A percentile compares a stretch with the other conserved stretches of the same genome.
Evolutionary conservation across 2,113 vertebrate genomes (phyloP).

Genomic region (Crotalus viridis): DNA sequence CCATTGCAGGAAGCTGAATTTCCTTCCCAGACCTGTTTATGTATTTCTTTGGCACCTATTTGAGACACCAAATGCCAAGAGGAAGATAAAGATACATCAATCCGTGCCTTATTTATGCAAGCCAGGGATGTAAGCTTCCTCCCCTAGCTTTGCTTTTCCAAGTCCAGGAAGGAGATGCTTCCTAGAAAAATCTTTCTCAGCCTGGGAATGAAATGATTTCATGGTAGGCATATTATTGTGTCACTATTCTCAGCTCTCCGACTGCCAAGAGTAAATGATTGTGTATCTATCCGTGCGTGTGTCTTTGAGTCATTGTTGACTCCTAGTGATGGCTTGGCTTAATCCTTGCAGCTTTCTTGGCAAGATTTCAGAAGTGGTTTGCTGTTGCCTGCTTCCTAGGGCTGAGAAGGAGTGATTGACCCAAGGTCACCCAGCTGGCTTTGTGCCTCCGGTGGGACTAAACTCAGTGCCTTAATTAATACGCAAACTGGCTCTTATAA

Average conservation of each 20-base stretch:
- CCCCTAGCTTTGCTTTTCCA: conserved; percentile 8
- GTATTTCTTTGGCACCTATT: conserved; percentile 42
- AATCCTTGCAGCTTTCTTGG: not conserved
- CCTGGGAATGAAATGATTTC: conserved; percentile 46
- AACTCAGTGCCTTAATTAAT: not conserved
- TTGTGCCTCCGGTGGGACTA: not conserved
- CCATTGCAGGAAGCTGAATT: conserved; percentile 4
- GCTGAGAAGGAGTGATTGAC: not conserved
- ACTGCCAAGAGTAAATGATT: not conserved
- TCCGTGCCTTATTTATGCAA: not conserved
- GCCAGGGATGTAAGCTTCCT: conserved; percentile 30
- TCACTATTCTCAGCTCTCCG: not conserved
- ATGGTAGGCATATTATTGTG: conserved; percentile 23
- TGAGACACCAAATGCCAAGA: conserved; percentile 41
- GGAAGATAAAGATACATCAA: conserved; percentile 49
- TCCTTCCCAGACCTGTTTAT: not conserved
- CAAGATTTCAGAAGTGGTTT: not conserved
- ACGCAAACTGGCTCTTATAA: not conserved
- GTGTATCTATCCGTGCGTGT: not conserved
- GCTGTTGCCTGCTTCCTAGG: not conserved
- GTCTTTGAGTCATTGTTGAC: not conserved
- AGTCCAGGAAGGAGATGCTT: conserved; percentile 16
- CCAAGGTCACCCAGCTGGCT: not conserved
- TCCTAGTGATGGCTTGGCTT: not conserved
- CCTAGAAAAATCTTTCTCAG: conserved; percentile 38